Conservation (phyloP, 2,888 invertebrate species). For the Leucoma salicis region DNA sequence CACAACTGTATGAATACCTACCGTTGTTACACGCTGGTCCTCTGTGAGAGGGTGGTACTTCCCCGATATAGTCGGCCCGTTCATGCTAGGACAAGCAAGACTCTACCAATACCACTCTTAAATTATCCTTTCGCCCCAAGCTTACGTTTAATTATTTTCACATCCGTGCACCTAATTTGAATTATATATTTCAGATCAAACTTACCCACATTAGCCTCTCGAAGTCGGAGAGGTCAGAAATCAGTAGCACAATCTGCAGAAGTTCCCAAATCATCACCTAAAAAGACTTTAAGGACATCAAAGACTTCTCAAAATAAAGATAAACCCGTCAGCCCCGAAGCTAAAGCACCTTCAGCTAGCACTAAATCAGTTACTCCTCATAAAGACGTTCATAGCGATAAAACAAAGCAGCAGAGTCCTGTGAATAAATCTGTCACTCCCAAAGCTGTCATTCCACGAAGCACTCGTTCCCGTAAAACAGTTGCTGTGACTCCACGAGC, state of each 20-base stretch:
- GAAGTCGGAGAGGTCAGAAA: conserved; percentile 7
- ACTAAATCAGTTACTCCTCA: conserved; percentile 5
- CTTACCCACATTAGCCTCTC: not conserved
- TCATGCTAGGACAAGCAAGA: too few relatives aligned
- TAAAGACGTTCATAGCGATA: not conserved
- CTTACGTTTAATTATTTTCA: too few relatives aligned
- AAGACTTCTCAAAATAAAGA: conserved; percentile 5
- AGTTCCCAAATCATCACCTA: conserved; percentile 21
- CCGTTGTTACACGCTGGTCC: too few relatives aligned
- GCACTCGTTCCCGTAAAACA: conserved; percentile 31
- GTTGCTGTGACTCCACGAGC: conserved; percentile 2
- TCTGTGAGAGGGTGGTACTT: too few relatives aligned
- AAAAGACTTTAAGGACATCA: conserved; percentile 19
- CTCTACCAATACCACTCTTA: too few relatives aligned
- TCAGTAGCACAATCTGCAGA: conserved; percentile 8
- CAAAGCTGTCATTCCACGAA: conserved; percentile 11
- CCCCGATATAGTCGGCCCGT: too few relatives aligned
- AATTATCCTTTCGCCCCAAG: too few relatives aligned
- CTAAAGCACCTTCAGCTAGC: not conserved
- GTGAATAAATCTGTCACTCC: not conserved
- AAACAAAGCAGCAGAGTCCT: not conserved
- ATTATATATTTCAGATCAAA: not conserved
- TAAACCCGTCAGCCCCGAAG: not conserved
- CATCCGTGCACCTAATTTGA: too few relatives aligned
- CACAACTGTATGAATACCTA: too few relatives aligned